A percentile compares a stretch with the other conserved stretches of the same genome.
Evolutionary conservation across 2,113 vertebrate species (phyloP).

Genomic region (Hyperopisus bebe): DNA sequence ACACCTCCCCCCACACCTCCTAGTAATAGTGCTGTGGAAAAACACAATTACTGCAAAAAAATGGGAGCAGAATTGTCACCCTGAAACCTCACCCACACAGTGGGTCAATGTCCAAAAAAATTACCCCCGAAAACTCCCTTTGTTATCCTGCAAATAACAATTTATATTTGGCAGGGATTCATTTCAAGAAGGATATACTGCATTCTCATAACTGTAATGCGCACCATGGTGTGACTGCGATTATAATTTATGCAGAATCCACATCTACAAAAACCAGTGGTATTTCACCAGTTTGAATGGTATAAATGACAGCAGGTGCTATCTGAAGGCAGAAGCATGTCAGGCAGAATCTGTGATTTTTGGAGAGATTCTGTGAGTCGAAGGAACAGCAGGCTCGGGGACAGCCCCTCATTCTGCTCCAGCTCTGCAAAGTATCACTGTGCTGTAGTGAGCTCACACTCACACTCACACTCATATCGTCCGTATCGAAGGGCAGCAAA

Average conservation of each 20-base stretch:
- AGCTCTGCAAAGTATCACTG: neutral
- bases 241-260: neutral
- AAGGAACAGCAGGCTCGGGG: neutral
- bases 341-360: neutral
- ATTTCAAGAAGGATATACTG: neutral
- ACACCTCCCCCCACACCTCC: conserved; percentile 20
- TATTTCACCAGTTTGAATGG: neutral
- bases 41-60: conserved; percentile 22
- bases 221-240: neutral
- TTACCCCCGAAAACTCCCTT: neutral
- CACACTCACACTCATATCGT: neutral
- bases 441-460: neutral
- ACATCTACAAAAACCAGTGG: neutral
- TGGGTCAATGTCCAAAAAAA: neutral
- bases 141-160: neutral
- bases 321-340: neutral
- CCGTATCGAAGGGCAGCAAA: neutral
- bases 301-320: neutral
- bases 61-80: neutral
- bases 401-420: neutral
- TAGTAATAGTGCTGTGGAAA: conserved; percentile 28
- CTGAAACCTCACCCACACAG: neutral
- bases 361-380: neutral
- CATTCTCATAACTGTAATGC: neutral
- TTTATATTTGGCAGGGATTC: neutral